Base-by-base conservation (phyloP, 2,888 invertebrate species). In the Cecidostiba fungosa region DNA sequence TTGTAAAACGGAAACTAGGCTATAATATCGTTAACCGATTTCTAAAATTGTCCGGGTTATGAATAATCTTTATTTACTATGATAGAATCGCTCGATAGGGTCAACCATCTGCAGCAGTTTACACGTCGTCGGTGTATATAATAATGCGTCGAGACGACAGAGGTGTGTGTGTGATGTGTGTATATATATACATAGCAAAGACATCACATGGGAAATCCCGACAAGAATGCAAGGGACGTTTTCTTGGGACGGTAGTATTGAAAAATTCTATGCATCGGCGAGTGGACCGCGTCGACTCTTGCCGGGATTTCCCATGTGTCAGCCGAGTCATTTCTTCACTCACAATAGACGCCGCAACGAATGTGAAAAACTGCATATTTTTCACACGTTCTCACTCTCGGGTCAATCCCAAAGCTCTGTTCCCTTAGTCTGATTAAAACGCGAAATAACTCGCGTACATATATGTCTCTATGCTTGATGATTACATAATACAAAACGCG, bases 191-290 rank as follows among this genome's bases (percentile, higher is more conserved):
- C n/a, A 16, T 23, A 12, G 50, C 26, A 10, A 23, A 29, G 76
- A 23, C 32, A n/a, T n/a, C n/a, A 87, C 88, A 81, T 86, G 88
- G 87, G 88, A 88, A 88, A 88, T 88, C 81, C 79, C 43, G 23
- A 32, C 47, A 66, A 76, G 77, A 86, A 86, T 84, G 80, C 81
- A 70, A 77, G 43, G 77, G 62, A 72, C 62, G n/a, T 70, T 82
- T 85, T 80, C 72, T 82, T 84, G 43, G 79, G 59, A 36, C 43
- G 50, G 16, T n/a, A 66, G 76, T 83, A 88, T 87, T 88, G 87
- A 86, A 87, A 88, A 86, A 86, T 88, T 88, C 87, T 86, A 86
- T 87, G 88, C 87, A 87, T 86, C 86, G 80, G 73, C 85, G 85
- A 86, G 88, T 86, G 79, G 85, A 85, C 79, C 59, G 26, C 43